These are phyloP conservation scores for Eclectus roratus DNA, from an alignment of 2,113 vertebrate species.

Conservation along the genomic window DNA sequence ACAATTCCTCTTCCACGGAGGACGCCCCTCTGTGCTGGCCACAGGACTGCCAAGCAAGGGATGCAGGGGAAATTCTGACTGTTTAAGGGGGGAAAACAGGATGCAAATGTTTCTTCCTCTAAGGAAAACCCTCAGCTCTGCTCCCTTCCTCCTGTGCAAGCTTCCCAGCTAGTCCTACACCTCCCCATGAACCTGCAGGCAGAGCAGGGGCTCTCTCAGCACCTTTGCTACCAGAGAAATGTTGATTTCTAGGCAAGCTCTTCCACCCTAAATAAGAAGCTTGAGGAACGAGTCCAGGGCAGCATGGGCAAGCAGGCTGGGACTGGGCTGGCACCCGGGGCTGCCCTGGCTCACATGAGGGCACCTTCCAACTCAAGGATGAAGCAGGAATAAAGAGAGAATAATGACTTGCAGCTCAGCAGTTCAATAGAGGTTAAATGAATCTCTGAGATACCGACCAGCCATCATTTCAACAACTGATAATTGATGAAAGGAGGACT, in stretches of 20 bases:
- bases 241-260: background rate
- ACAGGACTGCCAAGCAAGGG: background rate
- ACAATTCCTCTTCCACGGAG: background rate
- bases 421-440: background rate
- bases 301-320: background rate
- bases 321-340: background rate
- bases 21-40: background rate
- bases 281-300: background rate
- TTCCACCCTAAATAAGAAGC: background rate
- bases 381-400: background rate
- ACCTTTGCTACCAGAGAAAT: background rate
- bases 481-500: background rate
- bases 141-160: background rate
- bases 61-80: background rate
- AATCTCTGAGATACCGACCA: background rate
- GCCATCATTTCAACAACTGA: background rate
- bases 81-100: background rate
- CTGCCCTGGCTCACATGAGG: background rate
- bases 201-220: background rate
- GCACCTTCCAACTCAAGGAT: background rate
- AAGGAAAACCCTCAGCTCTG: background rate
- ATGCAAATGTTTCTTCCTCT: background rate
- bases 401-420: background rate
- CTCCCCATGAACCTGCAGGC: background rate
- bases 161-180: accelerated